These are phyloP conservation scores for Crotophaga sulcirostris DNA, from an alignment of 2,113 vertebrate species.

Conservation along the genomic window DNA sequence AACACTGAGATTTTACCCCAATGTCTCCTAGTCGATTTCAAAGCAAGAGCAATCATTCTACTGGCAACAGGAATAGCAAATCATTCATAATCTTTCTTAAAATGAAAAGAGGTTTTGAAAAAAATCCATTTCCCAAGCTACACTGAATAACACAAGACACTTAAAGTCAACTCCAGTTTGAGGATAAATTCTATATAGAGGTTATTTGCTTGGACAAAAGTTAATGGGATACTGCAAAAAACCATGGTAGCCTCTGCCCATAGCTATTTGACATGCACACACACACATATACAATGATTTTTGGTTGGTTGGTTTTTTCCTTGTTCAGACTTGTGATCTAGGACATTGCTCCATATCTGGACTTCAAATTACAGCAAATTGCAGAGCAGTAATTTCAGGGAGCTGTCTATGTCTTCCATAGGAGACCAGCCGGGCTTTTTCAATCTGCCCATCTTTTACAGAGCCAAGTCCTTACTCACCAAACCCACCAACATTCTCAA, in stretches of 20 bases:
- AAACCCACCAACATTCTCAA: not conserved
- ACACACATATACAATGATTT: not conserved
- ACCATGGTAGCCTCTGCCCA: not conserved
- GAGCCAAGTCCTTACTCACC: not conserved
- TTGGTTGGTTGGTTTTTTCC: not conserved
- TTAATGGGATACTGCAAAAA: not conserved
- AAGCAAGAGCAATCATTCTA: not conserved
- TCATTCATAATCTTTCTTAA: not conserved
- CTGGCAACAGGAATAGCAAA: not conserved
- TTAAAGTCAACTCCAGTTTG: not conserved
- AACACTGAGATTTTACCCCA: not conserved
- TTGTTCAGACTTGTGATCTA: not conserved
- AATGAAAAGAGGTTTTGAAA: slow-evolving; percentile 10
- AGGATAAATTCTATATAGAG: not conserved
- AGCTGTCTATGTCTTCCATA: not conserved
- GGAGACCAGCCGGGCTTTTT: not conserved
- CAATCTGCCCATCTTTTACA: not conserved
- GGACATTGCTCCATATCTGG: not conserved
- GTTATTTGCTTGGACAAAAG: not conserved
- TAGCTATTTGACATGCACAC: not conserved
- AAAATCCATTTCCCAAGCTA: slow-evolving; percentile 18
- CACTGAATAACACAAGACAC: not conserved
- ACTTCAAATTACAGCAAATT: not conserved
- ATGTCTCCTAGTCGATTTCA: slow-evolving; percentile 1
- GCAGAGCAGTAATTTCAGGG: not conserved